Conservation (phyloP, 2,888 invertebrate species). For the Caenorhabditis zanzibari region DNA sequence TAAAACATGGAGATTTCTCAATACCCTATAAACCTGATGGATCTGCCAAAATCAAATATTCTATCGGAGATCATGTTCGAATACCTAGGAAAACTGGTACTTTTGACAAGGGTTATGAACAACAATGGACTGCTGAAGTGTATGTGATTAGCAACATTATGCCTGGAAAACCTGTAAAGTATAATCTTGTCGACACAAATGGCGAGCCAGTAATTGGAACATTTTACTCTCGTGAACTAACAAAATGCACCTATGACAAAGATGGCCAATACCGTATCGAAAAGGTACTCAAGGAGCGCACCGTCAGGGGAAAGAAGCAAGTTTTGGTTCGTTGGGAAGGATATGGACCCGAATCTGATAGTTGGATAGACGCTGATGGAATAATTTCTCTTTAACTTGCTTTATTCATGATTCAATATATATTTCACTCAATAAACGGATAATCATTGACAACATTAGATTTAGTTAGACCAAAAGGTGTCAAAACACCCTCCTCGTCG, state of each 20-base stretch:
- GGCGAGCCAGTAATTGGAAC: neutral
- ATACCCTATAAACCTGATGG: neutral
- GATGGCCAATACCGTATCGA: slow-evolving; percentile 1
- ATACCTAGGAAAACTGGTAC: neutral
- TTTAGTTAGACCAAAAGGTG: neutral
- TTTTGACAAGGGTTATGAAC: slow-evolving; percentile 33
- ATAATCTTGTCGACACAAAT: slow-evolving; percentile 5
- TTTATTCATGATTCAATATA: neutral
- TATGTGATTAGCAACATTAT: slow-evolving; percentile 5
- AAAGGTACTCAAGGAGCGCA: neutral
- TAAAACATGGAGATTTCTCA: slow-evolving; percentile 5
- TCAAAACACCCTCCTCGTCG: neutral
- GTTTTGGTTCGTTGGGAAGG: slow-evolving; percentile 13
- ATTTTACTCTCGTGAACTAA: slow-evolving; percentile 16
- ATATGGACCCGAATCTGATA: slow-evolving; percentile 8
- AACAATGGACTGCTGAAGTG: slow-evolving; percentile 21
- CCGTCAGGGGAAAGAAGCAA: neutral
- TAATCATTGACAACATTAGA: neutral
- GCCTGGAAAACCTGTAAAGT: slow-evolving; percentile 2
- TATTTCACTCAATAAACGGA: neutral
- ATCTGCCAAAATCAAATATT: neutral
- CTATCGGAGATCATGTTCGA: slow-evolving; percentile 21
- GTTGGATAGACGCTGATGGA: neutral
- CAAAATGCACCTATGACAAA: slow-evolving; percentile 11
- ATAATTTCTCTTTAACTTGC: neutral